Conservation (phyloP, 2,113 vertebrate species). For the Oxyura jamaicensis region DNA sequence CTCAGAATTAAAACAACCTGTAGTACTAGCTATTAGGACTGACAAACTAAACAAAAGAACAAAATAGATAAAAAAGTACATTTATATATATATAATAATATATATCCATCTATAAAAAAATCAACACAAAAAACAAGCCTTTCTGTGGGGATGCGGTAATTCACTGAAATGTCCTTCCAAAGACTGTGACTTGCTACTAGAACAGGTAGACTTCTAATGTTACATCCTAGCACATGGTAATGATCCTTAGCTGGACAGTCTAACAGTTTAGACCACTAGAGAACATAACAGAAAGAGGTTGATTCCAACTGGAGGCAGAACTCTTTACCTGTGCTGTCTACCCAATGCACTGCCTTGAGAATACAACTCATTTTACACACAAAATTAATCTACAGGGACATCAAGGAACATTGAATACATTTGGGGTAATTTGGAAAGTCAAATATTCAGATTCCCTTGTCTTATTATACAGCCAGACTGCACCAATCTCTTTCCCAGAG, state of each 20-base stretch:
- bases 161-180: not conserved
- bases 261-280: not conserved
- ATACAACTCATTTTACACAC: not conserved
- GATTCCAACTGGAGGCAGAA: not conserved
- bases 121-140: not conserved
- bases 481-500: not conserved
- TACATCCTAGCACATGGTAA: not conserved
- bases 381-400: not conserved
- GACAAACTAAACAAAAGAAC: not conserved
- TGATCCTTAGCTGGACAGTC: not conserved
- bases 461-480: not conserved
- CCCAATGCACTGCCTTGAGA: not conserved
- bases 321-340: not conserved
- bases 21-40: not conserved
- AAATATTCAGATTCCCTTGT: not conserved
- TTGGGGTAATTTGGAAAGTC: not conserved
- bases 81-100: not conserved
- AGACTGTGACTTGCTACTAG: not conserved
- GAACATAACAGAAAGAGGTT: not conserved
- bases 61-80: not conserved
- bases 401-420: not conserved
- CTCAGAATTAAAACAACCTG: not conserved
- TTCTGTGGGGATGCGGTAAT: not conserved
- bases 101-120: not conserved
- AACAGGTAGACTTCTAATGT: not conserved